Percentiles rank a stretch among this genome's conserved stretches.
These are phyloP conservation scores for Oncorhynchus tshawytscha DNA, from an alignment of 2,113 vertebrate genomes.

Conservation along the genomic window DNA sequence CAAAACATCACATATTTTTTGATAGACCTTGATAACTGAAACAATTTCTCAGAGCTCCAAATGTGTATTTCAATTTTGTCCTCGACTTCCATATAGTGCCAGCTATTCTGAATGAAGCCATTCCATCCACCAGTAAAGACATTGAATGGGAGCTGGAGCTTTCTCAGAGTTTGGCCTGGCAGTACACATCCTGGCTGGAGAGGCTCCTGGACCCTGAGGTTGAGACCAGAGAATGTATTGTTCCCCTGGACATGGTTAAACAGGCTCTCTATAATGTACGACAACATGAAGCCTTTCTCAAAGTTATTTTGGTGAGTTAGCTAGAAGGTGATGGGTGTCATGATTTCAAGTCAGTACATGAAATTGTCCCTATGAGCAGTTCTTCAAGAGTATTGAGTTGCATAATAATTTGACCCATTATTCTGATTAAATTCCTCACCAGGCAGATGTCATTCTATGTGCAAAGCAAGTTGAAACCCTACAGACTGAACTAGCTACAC, in stretches of 20 bases:
- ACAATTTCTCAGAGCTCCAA: background rate
- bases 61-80: background rate
- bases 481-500: conserved; percentile 68
- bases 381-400: background rate
- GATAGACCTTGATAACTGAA: background rate
- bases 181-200: conserved; percentile 84
- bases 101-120: conserved; percentile 70
- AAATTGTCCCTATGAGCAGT: background rate
- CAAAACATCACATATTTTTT: background rate
- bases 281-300: conserved; percentile 85
- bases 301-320: conserved; percentile 82
- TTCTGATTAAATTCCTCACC: background rate
- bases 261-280: conserved; percentile 84
- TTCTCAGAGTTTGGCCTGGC: conserved; percentile 67
- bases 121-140: conserved; percentile 60
- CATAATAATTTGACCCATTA: background rate
- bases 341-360: background rate
- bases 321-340: background rate
- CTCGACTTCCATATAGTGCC: conserved; percentile 71
- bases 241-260: conserved; percentile 65
- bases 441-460: conserved; percentile 81
- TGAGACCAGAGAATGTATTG: conserved; percentile 1
- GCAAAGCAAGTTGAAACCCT: conserved; percentile 74
- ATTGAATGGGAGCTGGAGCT: conserved; percentile 68
- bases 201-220: conserved; percentile 29